These are phyloP conservation scores for Vulpes ferrilata DNA, from an alignment of 2,113 vertebrate genomes.

Conservation along the genomic window DNA sequence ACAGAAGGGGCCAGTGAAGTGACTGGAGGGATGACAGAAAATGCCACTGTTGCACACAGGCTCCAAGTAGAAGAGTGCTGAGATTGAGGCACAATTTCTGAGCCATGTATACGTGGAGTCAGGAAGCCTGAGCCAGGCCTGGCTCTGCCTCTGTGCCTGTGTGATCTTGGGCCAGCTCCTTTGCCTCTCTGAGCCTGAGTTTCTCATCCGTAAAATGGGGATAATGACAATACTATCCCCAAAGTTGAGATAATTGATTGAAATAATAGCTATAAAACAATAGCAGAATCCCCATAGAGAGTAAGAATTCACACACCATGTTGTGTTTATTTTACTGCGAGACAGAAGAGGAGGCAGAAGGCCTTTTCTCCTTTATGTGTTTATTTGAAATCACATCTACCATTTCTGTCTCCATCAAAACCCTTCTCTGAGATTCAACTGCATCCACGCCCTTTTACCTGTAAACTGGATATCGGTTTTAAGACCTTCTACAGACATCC, in stretches of 20 bases:
- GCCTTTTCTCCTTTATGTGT: neutral
- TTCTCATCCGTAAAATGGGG: neutral
- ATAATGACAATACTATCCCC: neutral
- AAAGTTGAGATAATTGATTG: neutral
- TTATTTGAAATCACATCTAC: slow-evolving; percentile 7
- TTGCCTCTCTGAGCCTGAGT: neutral
- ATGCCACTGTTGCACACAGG: neutral
- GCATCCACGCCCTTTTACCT: neutral
- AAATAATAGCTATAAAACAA: neutral
- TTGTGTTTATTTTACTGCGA: neutral
- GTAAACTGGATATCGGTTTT: neutral
- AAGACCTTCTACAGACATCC: neutral
- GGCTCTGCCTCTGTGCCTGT: neutral
- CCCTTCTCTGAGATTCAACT: neutral
- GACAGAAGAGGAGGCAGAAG: neutral
- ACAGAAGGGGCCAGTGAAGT: neutral
- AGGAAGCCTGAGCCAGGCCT: neutral
- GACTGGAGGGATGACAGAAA: neutral
- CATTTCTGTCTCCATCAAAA: neutral
- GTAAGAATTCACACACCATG: neutral
- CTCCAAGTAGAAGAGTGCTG: neutral
- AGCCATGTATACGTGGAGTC: neutral
- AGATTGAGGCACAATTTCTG: neutral
- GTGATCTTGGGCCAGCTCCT: neutral
- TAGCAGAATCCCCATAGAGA: neutral